Percentiles rank a stretch among this genome's conserved stretches.
Evolutionary conservation across 1,140 invertebrate species (phyloP).

Genomic region (Cylas formicarius): DNA sequence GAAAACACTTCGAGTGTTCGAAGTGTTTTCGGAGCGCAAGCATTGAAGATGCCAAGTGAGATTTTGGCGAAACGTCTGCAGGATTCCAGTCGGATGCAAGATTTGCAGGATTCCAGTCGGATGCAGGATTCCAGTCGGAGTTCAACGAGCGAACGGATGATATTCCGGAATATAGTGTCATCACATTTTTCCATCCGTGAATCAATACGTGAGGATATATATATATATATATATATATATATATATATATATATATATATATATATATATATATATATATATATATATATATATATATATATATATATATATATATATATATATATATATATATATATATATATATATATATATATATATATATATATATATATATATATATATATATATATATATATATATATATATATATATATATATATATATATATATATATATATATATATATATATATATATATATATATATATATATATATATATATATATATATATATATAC

Average conservation of each 20-base stretch:
- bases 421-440: conserved; percentile 5
- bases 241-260: conserved; percentile 7
- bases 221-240: conserved; percentile 6
- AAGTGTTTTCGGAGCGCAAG: too few relatives aligned
- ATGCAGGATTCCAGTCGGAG: too few relatives aligned
- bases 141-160: too few relatives aligned
- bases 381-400: neutral
- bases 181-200: too few relatives aligned
- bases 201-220: neutral
- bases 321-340: conserved; percentile 6
- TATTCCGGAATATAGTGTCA: too few relatives aligned
- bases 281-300: conserved; percentile 7
- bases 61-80: too few relatives aligned
- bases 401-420: neutral
- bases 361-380: neutral
- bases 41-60: too few relatives aligned
- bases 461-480: conserved; percentile 10
- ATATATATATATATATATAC: neutral
- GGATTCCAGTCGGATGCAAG: too few relatives aligned
- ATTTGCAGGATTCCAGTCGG: too few relatives aligned
- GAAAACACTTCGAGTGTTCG: too few relatives aligned
- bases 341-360: neutral
- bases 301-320: conserved; percentile 7
- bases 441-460: conserved; percentile 12
- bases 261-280: conserved; percentile 7